Evolutionary conservation across 2,113 vertebrate species (phyloP), one percentile per base, ranked within the genome.

Genomic region (Trinectes maculatus): DNA sequence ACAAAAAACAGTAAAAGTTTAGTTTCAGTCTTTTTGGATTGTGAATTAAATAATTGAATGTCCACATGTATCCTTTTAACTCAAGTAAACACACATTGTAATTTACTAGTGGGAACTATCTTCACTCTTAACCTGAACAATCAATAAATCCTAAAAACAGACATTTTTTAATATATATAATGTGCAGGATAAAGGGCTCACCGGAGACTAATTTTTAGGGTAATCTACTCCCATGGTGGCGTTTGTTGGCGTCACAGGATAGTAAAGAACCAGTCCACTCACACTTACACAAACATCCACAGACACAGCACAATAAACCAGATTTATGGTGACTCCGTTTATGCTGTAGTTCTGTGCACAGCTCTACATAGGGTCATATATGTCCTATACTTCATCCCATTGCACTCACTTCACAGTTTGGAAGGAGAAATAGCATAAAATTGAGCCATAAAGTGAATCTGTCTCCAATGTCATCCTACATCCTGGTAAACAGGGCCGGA

Each of bases 201-300:
- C 74, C 13, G 40, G 76, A 49, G 79, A 51, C 52, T 52, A 6
- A 8, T 59, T 76, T 66, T 68, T 48, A 52, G 19, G 29, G 47
- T 60, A 71, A 52, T 63, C 73, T 47, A 2, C 61, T 73, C 79
- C 71, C 79, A 24, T 1, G 2, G 64, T 80, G 44, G 58, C 48
- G 3, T 56, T 82, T 66, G 56, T 47, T 28, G 77, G 61, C 64
- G 61, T 84, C 64, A 12, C 60, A 22, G 29, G 65, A 71, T 65
- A 55, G 76, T 88, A 82, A 88, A 87, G 74, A 39, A 7, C 55
- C n/a, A 3, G 76, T 59, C 59, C 52, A 55, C 82, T 77, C 64
- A 39, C 53, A 65, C 51, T 82, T 80, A 55, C 37, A 42, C 76
- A 85, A 87, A 87, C 78, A 78, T 36, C 62, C 60, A 53, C 43